Conservation (phyloP, 2,888 invertebrate species). For the Coleophora flavipennella region DNA sequence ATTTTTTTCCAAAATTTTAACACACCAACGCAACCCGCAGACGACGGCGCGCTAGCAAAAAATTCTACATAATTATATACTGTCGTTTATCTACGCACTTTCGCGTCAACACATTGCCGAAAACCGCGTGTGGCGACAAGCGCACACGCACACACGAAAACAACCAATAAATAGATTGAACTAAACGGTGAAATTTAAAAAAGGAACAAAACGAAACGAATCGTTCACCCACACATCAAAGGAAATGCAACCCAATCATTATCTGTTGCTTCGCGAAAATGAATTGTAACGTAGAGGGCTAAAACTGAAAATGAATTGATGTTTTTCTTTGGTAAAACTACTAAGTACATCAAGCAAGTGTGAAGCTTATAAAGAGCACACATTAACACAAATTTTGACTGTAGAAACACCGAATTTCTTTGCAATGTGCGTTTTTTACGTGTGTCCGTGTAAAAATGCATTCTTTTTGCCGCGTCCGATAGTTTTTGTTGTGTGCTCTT, state of each 20-base stretch:
- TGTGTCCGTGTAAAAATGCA: constrained; percentile 43
- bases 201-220: constrained; percentile 68
- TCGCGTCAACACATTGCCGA: constrained; percentile 35
- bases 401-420: constrained; percentile 62
- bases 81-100: constrained; percentile 69
- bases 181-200: constrained; percentile 74
- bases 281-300: constrained; percentile 14
- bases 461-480: constrained; percentile 46
- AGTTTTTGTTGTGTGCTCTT: constrained; percentile 24
- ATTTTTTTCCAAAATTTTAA: too few species aligned
- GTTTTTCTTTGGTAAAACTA: constrained; percentile 46
- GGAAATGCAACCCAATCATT: constrained; percentile 65
- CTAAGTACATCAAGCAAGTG: constrained; percentile 57
- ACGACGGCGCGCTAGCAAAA: too few species aligned
- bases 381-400: constrained; percentile 50
- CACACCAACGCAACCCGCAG: too few species aligned
- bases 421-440: constrained; percentile 31
- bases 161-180: constrained; percentile 72
- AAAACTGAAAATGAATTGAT: constrained; percentile 28
- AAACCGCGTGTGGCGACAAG: constrained; percentile 33
- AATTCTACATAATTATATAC: constrained; percentile 38
- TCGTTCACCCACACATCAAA: constrained; percentile 51
- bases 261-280: constrained; percentile 23
- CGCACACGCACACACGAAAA: constrained; percentile 49
- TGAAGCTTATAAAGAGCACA: constrained; percentile 50